Percentiles rank a stretch among this genome's conserved stretches.
phyloP scores from a whole-genome alignment of 2,797 vertebrate genomes.

The Momotus momota region DNA sequence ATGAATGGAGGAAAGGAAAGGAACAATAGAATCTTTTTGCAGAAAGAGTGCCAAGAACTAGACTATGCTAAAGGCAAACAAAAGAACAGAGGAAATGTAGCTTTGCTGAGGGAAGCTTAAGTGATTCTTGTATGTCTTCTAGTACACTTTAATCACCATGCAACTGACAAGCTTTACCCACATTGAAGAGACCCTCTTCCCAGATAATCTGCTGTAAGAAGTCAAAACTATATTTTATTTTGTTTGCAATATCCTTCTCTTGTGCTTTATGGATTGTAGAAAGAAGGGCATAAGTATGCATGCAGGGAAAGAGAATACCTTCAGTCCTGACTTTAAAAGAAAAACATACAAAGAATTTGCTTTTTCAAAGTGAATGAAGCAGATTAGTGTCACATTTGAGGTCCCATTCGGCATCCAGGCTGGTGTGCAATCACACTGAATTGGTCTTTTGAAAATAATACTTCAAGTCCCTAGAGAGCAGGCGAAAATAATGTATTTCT shows the following conservation, averaged over 20 bases:
- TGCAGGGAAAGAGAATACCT: neutral
- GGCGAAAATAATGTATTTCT: neutral
- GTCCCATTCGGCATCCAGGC: neutral
- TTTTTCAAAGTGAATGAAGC: conserved; percentile 8
- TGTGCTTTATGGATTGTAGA: neutral
- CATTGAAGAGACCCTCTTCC: neutral
- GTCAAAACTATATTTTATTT: conserved; percentile 3
- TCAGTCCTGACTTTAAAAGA: conserved; percentile 17
- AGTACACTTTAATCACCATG: neutral
- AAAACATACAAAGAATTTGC: neutral
- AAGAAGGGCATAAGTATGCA: neutral
- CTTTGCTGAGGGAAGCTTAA: neutral
- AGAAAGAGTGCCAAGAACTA: neutral
- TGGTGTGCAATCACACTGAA: neutral
- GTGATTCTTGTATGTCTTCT: neutral
- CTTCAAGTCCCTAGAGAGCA: neutral
- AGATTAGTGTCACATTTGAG: conserved; percentile 19
- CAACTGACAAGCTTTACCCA: neutral
- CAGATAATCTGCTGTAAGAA: conserved; percentile 17
- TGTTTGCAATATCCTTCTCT: neutral
- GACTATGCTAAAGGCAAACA: neutral
- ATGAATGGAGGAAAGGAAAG: neutral
- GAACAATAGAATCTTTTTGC: neutral
- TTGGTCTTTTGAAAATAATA: neutral
- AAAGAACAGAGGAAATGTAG: neutral